Conservation (phyloP, 2,888 invertebrate species). For the Colletes collaris region DNA sequence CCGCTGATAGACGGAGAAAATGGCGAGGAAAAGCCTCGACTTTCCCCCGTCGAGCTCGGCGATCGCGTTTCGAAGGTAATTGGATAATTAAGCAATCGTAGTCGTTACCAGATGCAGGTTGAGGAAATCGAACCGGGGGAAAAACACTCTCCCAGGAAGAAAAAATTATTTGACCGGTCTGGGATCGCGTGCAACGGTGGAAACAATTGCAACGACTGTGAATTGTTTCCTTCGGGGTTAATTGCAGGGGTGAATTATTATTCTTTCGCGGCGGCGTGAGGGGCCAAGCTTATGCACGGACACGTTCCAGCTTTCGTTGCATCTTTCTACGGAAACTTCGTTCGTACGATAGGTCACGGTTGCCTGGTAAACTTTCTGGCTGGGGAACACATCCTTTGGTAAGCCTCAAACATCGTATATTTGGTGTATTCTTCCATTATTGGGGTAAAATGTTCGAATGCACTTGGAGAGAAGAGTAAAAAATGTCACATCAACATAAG, state of each 20-base stretch:
- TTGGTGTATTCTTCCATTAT: neutral
- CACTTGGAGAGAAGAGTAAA: too few species aligned
- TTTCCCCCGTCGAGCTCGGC: too few species aligned
- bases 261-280: slow-evolving; percentile 19
- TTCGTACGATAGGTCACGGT: slow-evolving; percentile 27
- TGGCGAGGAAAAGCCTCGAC: slow-evolving; percentile 38
- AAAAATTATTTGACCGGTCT: slow-evolving; percentile 5
- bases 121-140: too few species aligned
- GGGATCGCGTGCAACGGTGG: neutral
- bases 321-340: neutral
- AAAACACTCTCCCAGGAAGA: too few species aligned
- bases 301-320: slow-evolving; percentile 19
- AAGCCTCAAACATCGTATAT: slow-evolving; percentile 15
- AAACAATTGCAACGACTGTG: neutral
- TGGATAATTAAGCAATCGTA: slow-evolving; percentile 41
- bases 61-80: slow-evolving; percentile 40
- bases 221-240: slow-evolving; percentile 23
- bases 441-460: too few species aligned
- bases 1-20: slow-evolving; percentile 51
- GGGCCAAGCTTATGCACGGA: slow-evolving; percentile 26
- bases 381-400: neutral
- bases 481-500: too few species aligned
- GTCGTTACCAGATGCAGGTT: too few species aligned
- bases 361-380: slow-evolving; percentile 14
- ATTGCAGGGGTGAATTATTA: slow-evolving; percentile 27